A percentile compares a stretch with the other conserved stretches of the same genome.
Evolutionary conservation across 2,113 vertebrate species (phyloP).

Genomic region (Thunnus thynnus): DNA sequence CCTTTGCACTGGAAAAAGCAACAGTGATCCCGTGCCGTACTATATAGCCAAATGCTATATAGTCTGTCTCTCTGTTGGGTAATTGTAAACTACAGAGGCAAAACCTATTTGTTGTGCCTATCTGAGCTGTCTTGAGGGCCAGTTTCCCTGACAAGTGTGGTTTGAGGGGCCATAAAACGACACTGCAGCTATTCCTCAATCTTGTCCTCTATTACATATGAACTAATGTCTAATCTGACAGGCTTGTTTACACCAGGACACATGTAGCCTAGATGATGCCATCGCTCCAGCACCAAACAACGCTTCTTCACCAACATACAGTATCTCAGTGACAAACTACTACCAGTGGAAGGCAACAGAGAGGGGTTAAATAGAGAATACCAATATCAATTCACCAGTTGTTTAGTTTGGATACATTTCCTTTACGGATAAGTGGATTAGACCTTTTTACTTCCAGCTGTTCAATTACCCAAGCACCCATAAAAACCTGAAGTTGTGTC

Average conservation of each 20-base stretch:
- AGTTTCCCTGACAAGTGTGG: constrained; percentile 73
- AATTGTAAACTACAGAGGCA: constrained; percentile 68
- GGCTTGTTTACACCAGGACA: constrained; percentile 76
- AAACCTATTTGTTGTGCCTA: constrained; percentile 56
- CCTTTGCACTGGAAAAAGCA: constrained; percentile 7
- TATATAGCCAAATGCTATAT: constrained; percentile 1
- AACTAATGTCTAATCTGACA: constrained; percentile 68
- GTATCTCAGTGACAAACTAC: constrained; percentile 86
- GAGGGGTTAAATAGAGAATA: constrained; percentile 26
- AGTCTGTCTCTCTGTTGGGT: constrained; percentile 55
- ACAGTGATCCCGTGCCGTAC: neutral
- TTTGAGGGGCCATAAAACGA: constrained; percentile 67
- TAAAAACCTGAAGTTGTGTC: constrained; percentile 76
- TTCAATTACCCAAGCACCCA: constrained; percentile 78
- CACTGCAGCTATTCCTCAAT: constrained; percentile 61
- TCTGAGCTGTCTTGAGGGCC: constrained; percentile 56
- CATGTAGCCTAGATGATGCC: constrained; percentile 60
- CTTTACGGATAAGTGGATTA: constrained; percentile 63
- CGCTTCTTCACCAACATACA: constrained; percentile 77
- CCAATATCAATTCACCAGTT: constrained; percentile 50
- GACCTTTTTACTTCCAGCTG: constrained; percentile 64
- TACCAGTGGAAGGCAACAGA: constrained; percentile 28
- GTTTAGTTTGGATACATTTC: constrained; percentile 59
- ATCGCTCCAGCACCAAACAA: constrained; percentile 63
- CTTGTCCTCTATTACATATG: constrained; percentile 62